These are phyloP conservation scores for Laothoe populi DNA, from an alignment of 2,888 invertebrate species.

Conservation along the genomic window DNA sequence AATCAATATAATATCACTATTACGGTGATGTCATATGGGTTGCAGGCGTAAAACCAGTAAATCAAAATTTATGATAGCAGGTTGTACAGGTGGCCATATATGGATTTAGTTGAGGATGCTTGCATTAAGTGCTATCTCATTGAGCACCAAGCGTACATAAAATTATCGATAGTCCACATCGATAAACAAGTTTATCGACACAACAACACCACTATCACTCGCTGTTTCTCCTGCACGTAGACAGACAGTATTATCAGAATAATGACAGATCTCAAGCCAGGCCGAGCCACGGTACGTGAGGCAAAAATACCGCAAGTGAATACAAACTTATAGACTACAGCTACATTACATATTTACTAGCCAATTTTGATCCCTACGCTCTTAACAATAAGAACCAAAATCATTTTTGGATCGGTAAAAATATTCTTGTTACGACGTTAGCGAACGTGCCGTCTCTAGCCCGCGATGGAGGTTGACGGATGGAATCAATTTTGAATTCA, in stretches of 20 bases:
- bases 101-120: neutral
- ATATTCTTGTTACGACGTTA: slow-evolving; percentile 25
- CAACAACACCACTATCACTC: slow-evolving; percentile 58
- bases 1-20: too few species aligned
- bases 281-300: slow-evolving; percentile 67
- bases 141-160: neutral
- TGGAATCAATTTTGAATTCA: slow-evolving; percentile 31
- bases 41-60: too few species aligned
- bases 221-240: slow-evolving; percentile 72
- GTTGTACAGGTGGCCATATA: too few species aligned
- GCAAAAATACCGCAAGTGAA: slow-evolving; percentile 66
- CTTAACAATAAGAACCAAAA: neutral
- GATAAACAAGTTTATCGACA: slow-evolving; percentile 38
- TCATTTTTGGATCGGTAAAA: neutral
- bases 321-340: slow-evolving; percentile 9
- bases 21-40: too few species aligned
- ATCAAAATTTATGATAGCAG: too few species aligned
- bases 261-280: slow-evolving; percentile 78
- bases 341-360: slow-evolving; percentile 15
- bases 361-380: slow-evolving; percentile 23
- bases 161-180: slow-evolving; percentile 4
- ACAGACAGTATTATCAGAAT: slow-evolving; percentile 80
- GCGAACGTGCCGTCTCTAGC: slow-evolving; percentile 30
- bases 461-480: slow-evolving; percentile 28
- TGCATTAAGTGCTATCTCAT: neutral